These are phyloP conservation scores for Sciaenops ocellatus DNA, from an alignment of 2,797 vertebrate species.

Conservation along the genomic window DNA sequence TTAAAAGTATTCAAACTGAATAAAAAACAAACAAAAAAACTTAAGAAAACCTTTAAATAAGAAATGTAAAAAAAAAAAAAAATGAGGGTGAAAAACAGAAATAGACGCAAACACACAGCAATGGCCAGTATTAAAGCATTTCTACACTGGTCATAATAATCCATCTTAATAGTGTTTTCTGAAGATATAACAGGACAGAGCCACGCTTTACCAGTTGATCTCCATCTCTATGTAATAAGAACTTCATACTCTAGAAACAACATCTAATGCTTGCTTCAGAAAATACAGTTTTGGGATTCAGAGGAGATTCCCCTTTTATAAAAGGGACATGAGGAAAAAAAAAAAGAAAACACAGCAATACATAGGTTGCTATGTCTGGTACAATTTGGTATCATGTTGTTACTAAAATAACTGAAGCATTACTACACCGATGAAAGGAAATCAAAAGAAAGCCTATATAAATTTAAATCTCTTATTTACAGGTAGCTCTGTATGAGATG, in stretches of 20 bases:
- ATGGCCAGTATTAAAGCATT: slow-evolving; percentile 48
- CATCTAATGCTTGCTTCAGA: slow-evolving; percentile 39
- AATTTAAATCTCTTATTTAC: slow-evolving; percentile 70
- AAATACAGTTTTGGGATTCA: slow-evolving; percentile 32
- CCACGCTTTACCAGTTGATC: slow-evolving; percentile 35
- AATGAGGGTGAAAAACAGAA: slow-evolving; percentile 65
- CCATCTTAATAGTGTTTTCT: slow-evolving; percentile 51
- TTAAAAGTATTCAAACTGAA: slow-evolving; percentile 68
- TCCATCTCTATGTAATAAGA: slow-evolving; percentile 43
- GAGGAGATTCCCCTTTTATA: slow-evolving; percentile 29
- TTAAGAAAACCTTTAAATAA: slow-evolving; percentile 78
- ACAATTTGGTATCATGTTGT: slow-evolving; percentile 45
- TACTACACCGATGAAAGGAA: slow-evolving; percentile 46
- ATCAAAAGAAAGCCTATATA: slow-evolving; percentile 49
- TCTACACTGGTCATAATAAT: slow-evolving; percentile 34
- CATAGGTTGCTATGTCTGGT: slow-evolving; percentile 5
- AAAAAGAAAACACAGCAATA: slow-evolving; percentile 11
- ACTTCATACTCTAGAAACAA: slow-evolving; percentile 49
- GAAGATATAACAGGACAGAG: slow-evolving; percentile 47
- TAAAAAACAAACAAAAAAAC: slow-evolving; percentile 31
- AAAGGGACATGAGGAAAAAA: not conserved
- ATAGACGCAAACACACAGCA: slow-evolving; percentile 64
- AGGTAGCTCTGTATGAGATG: slow-evolving; percentile 67
- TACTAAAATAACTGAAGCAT: slow-evolving; percentile 41
- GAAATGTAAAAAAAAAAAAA: slow-evolving; percentile 69